Percentiles rank a stretch among this genome's conserved stretches.
phyloP scores from a whole-genome alignment of 92 coral and sea anemone genomes.

The Porites evermanni region DNA sequence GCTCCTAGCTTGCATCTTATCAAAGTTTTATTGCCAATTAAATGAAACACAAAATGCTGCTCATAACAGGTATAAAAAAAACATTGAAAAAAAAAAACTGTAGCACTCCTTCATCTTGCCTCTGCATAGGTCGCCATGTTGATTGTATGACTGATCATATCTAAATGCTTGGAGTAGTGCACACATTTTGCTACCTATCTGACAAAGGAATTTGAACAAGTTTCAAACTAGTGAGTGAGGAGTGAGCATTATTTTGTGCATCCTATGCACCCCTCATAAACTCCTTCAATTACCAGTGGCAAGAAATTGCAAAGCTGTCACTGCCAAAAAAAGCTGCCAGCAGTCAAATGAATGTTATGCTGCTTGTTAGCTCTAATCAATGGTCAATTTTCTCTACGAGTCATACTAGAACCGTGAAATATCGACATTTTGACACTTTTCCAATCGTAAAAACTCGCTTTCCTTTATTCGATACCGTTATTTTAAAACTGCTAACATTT shows the following conservation, averaged over 20 bases:
- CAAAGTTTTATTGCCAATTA: conserved; percentile 30
- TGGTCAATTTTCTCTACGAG: too few relatives aligned
- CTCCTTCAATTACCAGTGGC: too few relatives aligned
- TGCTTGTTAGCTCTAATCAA: too few relatives aligned
- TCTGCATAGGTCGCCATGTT: conserved; percentile 34
- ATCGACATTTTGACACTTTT: too few relatives aligned
- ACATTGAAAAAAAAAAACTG: conserved; percentile 16
- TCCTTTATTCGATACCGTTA: too few relatives aligned
- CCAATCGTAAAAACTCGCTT: too few relatives aligned
- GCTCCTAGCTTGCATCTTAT: conserved; percentile 44
- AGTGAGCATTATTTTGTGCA: conserved; percentile 28
- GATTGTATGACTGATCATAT: conserved; percentile 22
- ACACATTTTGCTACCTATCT: conserved; percentile 27
- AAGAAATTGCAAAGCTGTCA: too few relatives aligned
- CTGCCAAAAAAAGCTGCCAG: too few relatives aligned
- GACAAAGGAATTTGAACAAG: conserved; percentile 37
- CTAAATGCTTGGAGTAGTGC: conserved; percentile 19
- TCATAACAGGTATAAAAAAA: conserved; percentile 24
- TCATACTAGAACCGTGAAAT: too few relatives aligned
- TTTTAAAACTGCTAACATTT: too few relatives aligned
- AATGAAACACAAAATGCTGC: conserved; percentile 31
- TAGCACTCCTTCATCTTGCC: conserved; percentile 35
- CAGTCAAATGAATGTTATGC: too few relatives aligned
- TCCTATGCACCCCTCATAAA: background rate
- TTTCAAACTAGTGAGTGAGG: conserved; percentile 25